Evolutionary conservation across 2,113 vertebrate species (phyloP).

Genomic region (Menura novaehollandiae): DNA sequence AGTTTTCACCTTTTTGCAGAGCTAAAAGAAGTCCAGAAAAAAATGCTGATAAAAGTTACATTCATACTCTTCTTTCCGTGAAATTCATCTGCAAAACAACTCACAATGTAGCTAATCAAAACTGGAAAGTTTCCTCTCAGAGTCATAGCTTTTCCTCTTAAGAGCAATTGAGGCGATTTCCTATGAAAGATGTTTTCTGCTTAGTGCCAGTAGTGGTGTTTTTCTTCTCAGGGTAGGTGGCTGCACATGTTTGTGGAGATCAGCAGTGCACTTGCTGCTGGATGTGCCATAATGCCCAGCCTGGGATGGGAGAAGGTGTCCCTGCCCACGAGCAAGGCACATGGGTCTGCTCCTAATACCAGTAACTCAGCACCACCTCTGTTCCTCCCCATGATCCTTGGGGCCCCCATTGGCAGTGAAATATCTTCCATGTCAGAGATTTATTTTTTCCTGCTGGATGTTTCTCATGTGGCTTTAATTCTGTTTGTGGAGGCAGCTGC

Average conservation of each 20-base stretch:
- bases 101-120: neutral
- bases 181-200: neutral
- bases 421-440: neutral
- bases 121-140: neutral
- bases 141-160: neutral
- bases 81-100: neutral
- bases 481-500: neutral
- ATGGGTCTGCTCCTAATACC: neutral
- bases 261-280: neutral
- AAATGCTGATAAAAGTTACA: neutral
- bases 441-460: neutral
- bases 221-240: conserved; percentile 8
- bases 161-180: neutral
- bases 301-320: neutral
- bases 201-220: neutral
- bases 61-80: neutral
- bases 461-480: neutral
- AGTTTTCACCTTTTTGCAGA: neutral
- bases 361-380: neutral
- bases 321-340: neutral
- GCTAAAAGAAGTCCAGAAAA: neutral
- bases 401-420: neutral
- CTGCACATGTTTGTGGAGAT: neutral
- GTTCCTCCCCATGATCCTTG: neutral
- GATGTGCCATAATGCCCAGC: neutral